Evolutionary conservation across 1,140 invertebrate species (phyloP).

Genomic region (Neuroterus valhalla): DNA sequence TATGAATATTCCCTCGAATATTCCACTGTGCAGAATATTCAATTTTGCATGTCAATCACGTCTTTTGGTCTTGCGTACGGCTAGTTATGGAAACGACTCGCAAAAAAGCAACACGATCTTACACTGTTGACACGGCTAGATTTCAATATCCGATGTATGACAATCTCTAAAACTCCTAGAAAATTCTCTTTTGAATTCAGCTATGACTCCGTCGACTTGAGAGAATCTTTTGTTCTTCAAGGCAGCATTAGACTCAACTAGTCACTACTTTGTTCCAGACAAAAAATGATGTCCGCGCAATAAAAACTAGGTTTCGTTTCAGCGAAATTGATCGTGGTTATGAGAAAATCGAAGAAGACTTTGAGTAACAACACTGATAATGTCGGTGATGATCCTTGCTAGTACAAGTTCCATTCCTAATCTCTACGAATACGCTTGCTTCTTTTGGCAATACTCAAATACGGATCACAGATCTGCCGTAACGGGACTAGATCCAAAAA

Average conservation of each 20-base stretch:
- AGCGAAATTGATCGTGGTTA: no score
- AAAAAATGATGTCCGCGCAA: no score
- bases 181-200: neutral
- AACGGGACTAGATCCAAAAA: no score
- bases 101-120: neutral
- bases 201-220: neutral
- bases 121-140: neutral
- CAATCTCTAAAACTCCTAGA: neutral
- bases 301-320: no score
- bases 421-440: neutral
- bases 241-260: no score
- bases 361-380: neutral
- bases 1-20: no score
- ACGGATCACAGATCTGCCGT: no score
- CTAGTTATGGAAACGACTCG: neutral
- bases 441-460: neutral
- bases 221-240: neutral
- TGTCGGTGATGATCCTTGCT: slow-evolving; percentile 1
- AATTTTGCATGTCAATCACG: no score
- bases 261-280: no score
- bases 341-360: neutral
- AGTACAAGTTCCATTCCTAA: neutral
- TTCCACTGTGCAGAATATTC: no score
- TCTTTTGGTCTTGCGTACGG: no score
- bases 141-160: slow-evolving; percentile 16